Conservation (phyloP, 2,888 invertebrate genomes). For the Julus scanicus region DNA sequence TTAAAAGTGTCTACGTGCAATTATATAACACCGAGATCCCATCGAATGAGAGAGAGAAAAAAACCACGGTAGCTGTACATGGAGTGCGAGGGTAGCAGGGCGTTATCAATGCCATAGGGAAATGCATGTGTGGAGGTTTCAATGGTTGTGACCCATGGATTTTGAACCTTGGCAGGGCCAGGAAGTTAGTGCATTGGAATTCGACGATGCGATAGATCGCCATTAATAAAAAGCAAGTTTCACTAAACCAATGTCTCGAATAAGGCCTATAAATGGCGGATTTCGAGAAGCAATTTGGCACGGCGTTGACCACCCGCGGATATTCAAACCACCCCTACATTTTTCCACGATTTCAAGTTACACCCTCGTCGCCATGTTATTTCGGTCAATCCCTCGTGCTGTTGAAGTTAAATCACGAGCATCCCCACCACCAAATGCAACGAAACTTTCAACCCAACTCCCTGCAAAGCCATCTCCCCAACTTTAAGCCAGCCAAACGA, state of each 20-base stretch:
- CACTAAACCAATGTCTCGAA: neutral
- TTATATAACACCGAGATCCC: neutral
- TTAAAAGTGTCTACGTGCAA: neutral
- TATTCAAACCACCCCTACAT: conserved; percentile 1
- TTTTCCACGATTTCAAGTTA: conserved; percentile 48
- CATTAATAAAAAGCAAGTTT: neutral
- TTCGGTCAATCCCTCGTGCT: conserved; percentile 48
- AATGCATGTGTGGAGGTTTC: neutral
- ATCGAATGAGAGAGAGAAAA: neutral
- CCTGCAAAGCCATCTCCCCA: neutral
- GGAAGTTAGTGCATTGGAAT: neutral
- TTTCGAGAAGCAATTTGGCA: neutral
- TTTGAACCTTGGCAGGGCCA: conserved; percentile 11
- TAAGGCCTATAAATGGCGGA: neutral
- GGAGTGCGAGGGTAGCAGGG: conserved; percentile 11
- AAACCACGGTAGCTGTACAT: neutral
- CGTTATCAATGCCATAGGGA: conserved; percentile 4
- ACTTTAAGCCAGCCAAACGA: neutral
- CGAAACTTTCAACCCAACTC: neutral
- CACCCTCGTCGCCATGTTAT: conserved; percentile 48
- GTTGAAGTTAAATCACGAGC: neutral
- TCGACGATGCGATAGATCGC: neutral
- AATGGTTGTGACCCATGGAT: conserved; percentile 11
- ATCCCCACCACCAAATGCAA: neutral
- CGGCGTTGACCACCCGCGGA: neutral